These are phyloP conservation scores for Melanostoma mellinum DNA, from an alignment of 2,888 invertebrate genomes.

Conservation along the genomic window DNA sequence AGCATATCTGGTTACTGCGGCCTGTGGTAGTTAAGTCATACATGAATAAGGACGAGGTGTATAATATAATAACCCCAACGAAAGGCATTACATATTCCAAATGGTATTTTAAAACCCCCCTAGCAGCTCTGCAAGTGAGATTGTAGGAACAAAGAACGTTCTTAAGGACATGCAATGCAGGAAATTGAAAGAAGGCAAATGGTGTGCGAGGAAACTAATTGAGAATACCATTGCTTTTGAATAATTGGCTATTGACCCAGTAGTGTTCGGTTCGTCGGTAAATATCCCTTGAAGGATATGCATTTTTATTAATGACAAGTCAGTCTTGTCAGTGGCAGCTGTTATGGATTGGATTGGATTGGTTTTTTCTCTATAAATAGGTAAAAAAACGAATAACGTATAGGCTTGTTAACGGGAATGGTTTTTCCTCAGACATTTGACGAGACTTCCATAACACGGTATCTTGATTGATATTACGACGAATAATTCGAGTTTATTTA, in stretches of 20 bases:
- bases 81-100: not conserved
- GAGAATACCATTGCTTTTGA: slow-evolving; percentile 32
- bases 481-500: too few species aligned
- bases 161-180: slow-evolving; percentile 23
- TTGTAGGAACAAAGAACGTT: slow-evolving; percentile 20
- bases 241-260: slow-evolving; percentile 20
- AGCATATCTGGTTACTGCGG: slow-evolving; percentile 29
- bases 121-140: not conserved
- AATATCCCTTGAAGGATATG: slow-evolving; percentile 15
- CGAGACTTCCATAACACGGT: too few species aligned
- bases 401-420: too few species aligned
- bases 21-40: not conserved
- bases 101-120: slow-evolving; percentile 5
- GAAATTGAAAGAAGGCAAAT: slow-evolving; percentile 21
- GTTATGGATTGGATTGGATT: not conserved
- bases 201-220: slow-evolving; percentile 18
- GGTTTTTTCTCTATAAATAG: too few species aligned
- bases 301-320: slow-evolving; percentile 6
- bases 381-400: too few species aligned
- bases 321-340: not conserved
- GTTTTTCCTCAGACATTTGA: too few species aligned
- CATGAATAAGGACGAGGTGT: slow-evolving; percentile 20
- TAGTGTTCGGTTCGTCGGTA: not conserved
- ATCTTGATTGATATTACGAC: too few species aligned
- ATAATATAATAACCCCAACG: not conserved